Evolutionary conservation across 2,888 invertebrate genomes (phyloP), one percentile per base, ranked within the genome.

Genomic region (Psylliodes chrysocephalus): DNA sequence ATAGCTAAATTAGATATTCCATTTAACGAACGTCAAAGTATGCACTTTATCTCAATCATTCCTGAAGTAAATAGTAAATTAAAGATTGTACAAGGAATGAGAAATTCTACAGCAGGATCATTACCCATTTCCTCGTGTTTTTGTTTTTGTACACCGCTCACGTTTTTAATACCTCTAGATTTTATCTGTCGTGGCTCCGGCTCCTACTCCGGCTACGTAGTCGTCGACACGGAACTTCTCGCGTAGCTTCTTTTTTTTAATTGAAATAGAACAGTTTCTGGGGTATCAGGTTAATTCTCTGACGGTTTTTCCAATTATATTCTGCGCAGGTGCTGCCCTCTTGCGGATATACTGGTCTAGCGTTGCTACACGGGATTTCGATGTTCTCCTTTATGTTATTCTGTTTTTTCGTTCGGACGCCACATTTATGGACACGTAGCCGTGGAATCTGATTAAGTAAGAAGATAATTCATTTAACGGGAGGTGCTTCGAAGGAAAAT

Each of bases 101-200:
- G 35, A 35, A 33, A 10, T 35, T 3, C 42, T 17, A 18, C 17
- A 10, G 18, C 10, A 42, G 42, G 19, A 55, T 55, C 30, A 55
- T 55, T 55, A 46, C 42, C 55, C 25, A 7, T 17, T 38, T 53
- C 53, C 40, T 38, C 8, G n/a, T 30, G 51, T 44, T 55, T 55
- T 54, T 55, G 33, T 46, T 30, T 55, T 15, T 18, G 60, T 47
- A 67, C 18, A 28, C 67, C 18, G 46, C 42, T 64, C 67, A 67
- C 67, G 67, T 67, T 67, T 67, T 67, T 64, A 67, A 67, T 67
- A 67, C 64, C 46, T 64, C 64, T 63, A 59, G 64, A 64, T 67
- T 67, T 67, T 63, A 67, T 67, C 66, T 61, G 60, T 63, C 40
- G 56, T 28, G 40, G 38, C 28, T 30, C 54, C 15, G 15, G 38